Base-by-base conservation (phyloP, 2,888 invertebrate genomes). In the Prosapia bicincta region DNA sequence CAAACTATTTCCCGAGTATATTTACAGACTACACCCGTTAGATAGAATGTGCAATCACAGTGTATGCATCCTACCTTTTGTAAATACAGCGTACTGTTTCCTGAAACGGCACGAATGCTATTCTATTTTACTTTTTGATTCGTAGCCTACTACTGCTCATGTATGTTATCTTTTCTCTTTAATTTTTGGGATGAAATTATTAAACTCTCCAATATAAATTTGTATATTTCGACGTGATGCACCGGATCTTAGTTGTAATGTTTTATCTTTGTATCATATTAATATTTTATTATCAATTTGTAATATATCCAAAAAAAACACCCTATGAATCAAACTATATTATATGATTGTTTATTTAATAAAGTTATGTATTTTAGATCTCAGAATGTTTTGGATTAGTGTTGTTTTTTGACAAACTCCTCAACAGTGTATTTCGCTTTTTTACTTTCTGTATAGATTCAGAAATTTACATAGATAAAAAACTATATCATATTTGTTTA, bases 271-370 rank as follows among this genome's bases (percentile, higher is more conserved):
- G 54, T 54, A 54, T 54, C 54, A 54, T 54, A 54, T 54, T 54
- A 54, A 54, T 54, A 54, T 54, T 54, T 54, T 54, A 54, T 54
- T 54, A 54, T 54, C 54, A 54, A 54, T 54, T 54, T 54, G 54
- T 54, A 54, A 54, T 54, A 54, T 54, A 54, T 20, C 54, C 54
- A 54, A 20, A n/a, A n/a, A n/a, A n/a, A 54, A 20, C 54, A 54
- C 54, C 54, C 54, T 54, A 54, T 54, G 54, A 54, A 54, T 54
- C 54, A 54, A 20, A 54, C 54, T 20, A 54, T 54, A 54, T 54
- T 54, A 54, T 54, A 54, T 54, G 54, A 54, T 54, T 54, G 54
- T 54, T 54, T 54, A 54, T 54, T 54, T 54, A 54, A 54, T 54
- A 54, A 54, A 54, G 54, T 54, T 54, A 54, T 54, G 54, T 54